phyloP scores from a whole-genome alignment of 2,113 vertebrate species.

The Grus americana region DNA sequence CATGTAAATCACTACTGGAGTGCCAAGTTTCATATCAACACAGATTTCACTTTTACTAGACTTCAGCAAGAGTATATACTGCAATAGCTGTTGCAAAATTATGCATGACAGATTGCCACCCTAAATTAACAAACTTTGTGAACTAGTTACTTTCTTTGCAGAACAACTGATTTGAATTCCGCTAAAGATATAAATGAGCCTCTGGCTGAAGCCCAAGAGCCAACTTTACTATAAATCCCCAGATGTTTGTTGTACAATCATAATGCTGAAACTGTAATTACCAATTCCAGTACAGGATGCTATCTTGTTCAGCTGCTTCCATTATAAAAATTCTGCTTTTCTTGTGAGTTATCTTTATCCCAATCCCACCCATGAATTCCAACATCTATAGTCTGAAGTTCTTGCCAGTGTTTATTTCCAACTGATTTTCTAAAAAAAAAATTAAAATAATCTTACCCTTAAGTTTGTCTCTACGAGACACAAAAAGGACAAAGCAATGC shows the following conservation, averaged over 20 bases:
- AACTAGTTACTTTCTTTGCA: neutral
- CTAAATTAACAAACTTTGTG: neutral
- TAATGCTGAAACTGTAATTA: neutral
- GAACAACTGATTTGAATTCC: conserved; percentile 6
- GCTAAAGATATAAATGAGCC: neutral
- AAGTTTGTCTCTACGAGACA: neutral
- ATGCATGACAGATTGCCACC: neutral
- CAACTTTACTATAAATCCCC: neutral
- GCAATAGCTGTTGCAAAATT: neutral
- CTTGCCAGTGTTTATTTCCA: neutral
- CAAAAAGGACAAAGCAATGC: neutral
- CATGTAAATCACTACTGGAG: neutral
- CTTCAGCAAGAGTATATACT: neutral
- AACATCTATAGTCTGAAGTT: neutral
- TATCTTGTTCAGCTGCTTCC: conserved; percentile 5
- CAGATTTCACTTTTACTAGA: neutral
- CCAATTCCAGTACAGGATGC: neutral
- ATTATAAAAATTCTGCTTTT: neutral
- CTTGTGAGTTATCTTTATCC: neutral
- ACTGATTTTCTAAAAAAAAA: neutral
- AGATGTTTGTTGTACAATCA: neutral
- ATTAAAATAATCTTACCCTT: neutral
- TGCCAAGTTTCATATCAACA: neutral
- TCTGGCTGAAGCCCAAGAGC: neutral
- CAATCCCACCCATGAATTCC: neutral